These are phyloP conservation scores for Ochlodes sylvanus DNA, from an alignment of 2,888 invertebrate species.

Conservation along the genomic window DNA sequence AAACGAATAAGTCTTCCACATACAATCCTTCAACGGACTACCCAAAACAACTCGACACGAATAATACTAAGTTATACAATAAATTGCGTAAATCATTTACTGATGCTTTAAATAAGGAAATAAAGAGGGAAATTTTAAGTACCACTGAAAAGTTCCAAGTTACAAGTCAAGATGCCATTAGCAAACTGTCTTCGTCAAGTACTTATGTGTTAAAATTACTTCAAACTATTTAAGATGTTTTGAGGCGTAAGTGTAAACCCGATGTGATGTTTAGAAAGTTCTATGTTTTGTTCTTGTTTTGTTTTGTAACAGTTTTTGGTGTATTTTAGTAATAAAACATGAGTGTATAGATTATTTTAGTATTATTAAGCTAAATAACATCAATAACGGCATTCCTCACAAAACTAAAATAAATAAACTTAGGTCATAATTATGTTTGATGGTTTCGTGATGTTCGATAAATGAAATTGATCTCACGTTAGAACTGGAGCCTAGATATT, in stretches of 20 bases:
- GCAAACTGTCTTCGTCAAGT: conserved; percentile 2
- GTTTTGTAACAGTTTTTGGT: conserved; percentile 2
- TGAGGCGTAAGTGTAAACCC: not conserved
- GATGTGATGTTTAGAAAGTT: conserved; percentile 1
- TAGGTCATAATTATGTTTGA: too few species aligned
- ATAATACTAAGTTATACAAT: not conserved
- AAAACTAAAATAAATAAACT: too few species aligned
- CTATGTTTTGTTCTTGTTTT: not conserved
- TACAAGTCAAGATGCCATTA: not conserved
- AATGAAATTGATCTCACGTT: too few species aligned
- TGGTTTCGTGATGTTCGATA: too few species aligned
- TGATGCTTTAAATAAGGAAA: not conserved
- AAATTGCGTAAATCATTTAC: not conserved
- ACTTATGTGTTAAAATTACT: conserved; percentile 3
- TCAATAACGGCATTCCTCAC: too few species aligned
- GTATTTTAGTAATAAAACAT: not conserved
- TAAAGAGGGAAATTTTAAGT: not conserved
- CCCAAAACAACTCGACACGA: not conserved
- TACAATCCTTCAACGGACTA: not conserved
- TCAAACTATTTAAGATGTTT: conserved; percentile 7
- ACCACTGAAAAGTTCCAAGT: not conserved
- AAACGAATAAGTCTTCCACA: not conserved
- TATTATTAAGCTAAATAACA: not conserved
- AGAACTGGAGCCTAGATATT: too few species aligned
- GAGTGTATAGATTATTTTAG: not conserved